phyloP scores from a whole-genome alignment of 2,113 vertebrate genomes.

The Nerophis lumbriciformis region DNA sequence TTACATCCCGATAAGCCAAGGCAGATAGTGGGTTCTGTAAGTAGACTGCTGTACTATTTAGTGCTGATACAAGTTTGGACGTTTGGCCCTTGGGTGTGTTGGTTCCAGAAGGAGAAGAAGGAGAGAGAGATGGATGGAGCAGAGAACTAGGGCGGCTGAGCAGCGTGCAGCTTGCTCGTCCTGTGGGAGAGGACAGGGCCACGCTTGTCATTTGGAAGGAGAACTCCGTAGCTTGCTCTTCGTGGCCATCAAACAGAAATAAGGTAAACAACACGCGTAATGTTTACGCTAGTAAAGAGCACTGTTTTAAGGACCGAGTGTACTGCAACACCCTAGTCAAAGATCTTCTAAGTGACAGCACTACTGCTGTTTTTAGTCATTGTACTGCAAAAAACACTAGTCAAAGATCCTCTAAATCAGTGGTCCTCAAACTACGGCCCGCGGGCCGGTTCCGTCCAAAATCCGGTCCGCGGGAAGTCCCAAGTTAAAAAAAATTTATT shows the following conservation, averaged over 20 bases:
- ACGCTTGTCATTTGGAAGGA: conserved; percentile 70
- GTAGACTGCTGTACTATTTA: background rate
- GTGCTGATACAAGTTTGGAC: background rate
- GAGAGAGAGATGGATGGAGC: conserved; percentile 52
- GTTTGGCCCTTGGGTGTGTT: background rate
- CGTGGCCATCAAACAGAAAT: conserved; percentile 27
- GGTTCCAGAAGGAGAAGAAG: background rate
- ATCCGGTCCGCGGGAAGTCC: too few relatives aligned
- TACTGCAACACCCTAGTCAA: too few relatives aligned
- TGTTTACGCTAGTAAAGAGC: too few relatives aligned
- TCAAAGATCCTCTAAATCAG: too few relatives aligned
- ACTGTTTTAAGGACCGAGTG: background rate
- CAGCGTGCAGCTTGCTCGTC: conserved; percentile 57
- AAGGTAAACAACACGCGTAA: too few relatives aligned
- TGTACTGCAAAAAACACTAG: too few relatives aligned
- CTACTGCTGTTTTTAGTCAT: too few relatives aligned
- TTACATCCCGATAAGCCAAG: background rate
- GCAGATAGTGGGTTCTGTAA: background rate
- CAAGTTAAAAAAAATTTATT: too few relatives aligned
- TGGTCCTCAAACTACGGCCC: too few relatives aligned
- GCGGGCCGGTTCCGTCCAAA: too few relatives aligned
- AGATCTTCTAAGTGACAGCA: too few relatives aligned
- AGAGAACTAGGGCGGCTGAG: conserved; percentile 66
- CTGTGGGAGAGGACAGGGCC: conserved; percentile 66
- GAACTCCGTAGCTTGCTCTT: conserved; percentile 60